Conservation (phyloP, 2,888 invertebrate species). For the Frankliniella fusca region DNA sequence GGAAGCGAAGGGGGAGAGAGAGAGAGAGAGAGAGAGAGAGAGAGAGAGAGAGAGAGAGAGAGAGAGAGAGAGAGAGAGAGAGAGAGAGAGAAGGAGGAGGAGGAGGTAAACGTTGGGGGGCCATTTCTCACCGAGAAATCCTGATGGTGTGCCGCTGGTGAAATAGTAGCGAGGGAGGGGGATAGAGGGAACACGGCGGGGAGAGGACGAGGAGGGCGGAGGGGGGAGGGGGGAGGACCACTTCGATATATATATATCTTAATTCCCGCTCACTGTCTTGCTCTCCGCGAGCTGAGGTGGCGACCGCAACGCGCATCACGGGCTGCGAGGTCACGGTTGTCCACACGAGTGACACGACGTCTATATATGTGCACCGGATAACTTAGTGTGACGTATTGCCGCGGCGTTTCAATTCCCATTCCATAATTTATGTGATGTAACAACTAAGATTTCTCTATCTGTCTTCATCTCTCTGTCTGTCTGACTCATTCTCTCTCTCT, state of each 20-base stretch:
- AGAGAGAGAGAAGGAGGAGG: too few species aligned
- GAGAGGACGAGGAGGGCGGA: background rate
- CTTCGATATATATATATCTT: conserved; percentile 19
- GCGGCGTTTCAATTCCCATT: too few species aligned
- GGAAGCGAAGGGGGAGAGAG: too few species aligned
- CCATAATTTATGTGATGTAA: too few species aligned
- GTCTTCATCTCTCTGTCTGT: too few species aligned
- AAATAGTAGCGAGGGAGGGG: background rate
- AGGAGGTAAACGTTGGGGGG: background rate
- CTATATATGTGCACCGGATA: too few species aligned
- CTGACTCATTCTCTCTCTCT: too few species aligned
- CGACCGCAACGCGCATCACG: background rate
- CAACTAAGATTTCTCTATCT: too few species aligned
- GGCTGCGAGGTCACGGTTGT: background rate
- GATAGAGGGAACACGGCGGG: background rate
- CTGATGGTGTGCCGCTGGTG: conserved; percentile 1
- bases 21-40: too few species aligned
- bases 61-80: too few species aligned
- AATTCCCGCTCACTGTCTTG: background rate
- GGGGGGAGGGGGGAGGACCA: background rate
- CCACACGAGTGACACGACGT: background rate
- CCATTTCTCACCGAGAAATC: conserved; percentile 13
- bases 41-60: too few species aligned
- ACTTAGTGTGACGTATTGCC: background rate
- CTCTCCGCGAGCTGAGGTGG: background rate